These are phyloP conservation scores for Chaetodon auriga DNA, from an alignment of 2,113 vertebrate species.

Conservation along the genomic window DNA sequence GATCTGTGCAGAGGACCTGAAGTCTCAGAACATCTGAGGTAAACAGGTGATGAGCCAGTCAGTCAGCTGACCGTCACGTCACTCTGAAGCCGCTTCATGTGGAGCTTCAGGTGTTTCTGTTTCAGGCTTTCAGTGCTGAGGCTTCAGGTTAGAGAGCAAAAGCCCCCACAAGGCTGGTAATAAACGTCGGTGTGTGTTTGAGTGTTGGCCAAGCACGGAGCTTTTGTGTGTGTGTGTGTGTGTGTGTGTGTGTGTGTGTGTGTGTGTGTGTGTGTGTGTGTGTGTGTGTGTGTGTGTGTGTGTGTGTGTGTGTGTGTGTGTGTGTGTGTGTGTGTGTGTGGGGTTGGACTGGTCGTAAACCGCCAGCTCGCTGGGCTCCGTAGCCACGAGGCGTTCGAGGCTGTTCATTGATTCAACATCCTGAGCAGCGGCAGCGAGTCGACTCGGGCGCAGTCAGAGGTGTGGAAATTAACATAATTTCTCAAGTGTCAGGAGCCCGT, in stretches of 20 bases:
- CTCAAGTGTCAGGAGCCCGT: slow-evolving; percentile 61
- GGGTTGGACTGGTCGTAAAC: not conserved
- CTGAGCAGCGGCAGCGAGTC: not conserved
- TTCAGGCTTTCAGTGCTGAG: not conserved
- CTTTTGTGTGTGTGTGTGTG: not conserved
- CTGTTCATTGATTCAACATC: slow-evolving; percentile 22
- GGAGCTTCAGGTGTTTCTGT: not conserved
- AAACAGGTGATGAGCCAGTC: too few species aligned
- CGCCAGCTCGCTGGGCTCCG: not conserved
- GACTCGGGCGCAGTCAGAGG: not conserved
- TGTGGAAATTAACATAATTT: slow-evolving; percentile 63
- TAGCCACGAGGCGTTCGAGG: slow-evolving; percentile 34
- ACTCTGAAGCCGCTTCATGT: too few species aligned
- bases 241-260: not conserved
- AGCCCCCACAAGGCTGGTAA: not conserved
- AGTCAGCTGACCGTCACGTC: too few species aligned
- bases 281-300: not conserved
- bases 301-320: not conserved
- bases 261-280: not conserved
- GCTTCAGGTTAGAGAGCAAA: not conserved
- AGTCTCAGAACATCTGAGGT: too few species aligned
- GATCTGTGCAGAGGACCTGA: too few species aligned
- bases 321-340: not conserved
- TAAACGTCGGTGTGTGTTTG: not conserved
- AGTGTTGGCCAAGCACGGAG: not conserved